A percentile compares a stretch with the other conserved stretches of the same genome.
phyloP scores from a whole-genome alignment of 2,113 vertebrate species.

The Salvelinus fontinalis region DNA sequence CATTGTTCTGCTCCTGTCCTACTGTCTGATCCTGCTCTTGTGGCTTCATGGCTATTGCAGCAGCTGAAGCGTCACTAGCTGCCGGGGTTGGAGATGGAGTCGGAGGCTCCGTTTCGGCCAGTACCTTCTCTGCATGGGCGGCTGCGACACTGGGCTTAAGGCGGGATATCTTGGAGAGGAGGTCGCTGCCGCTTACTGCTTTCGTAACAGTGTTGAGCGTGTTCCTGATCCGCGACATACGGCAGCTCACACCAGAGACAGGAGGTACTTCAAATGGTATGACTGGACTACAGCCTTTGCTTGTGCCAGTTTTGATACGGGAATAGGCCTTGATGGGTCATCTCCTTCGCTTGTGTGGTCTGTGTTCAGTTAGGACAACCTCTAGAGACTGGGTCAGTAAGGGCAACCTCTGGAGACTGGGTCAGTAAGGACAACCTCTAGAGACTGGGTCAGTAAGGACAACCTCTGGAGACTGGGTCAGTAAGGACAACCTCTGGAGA shows the following conservation, averaged over 20 bases:
- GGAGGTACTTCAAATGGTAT: background rate
- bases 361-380: too few relatives aligned
- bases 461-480: too few relatives aligned
- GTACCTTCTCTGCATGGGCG: slow-evolving; percentile 38
- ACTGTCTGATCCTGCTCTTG: background rate
- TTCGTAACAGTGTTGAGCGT: slow-evolving; percentile 90
- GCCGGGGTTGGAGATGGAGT: background rate
- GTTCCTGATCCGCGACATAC: slow-evolving; percentile 92
- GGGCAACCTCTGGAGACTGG: too few relatives aligned
- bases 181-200: slow-evolving; percentile 86
- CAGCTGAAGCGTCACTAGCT: background rate
- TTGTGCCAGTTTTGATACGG: background rate
- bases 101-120: slow-evolving; percentile 30
- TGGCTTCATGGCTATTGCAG: background rate
- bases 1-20: background rate
- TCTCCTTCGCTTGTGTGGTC: too few relatives aligned
- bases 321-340: too few relatives aligned
- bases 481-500: too few relatives aligned
- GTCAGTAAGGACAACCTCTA: too few relatives aligned
- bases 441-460: too few relatives aligned
- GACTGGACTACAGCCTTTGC: background rate
- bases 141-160: slow-evolving; percentile 73
- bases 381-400: too few relatives aligned
- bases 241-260: slow-evolving; percentile 51
- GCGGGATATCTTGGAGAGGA: slow-evolving; percentile 86